Conservation (phyloP, 2,113 vertebrate genomes). For the Oreocharis arfaki region DNA sequence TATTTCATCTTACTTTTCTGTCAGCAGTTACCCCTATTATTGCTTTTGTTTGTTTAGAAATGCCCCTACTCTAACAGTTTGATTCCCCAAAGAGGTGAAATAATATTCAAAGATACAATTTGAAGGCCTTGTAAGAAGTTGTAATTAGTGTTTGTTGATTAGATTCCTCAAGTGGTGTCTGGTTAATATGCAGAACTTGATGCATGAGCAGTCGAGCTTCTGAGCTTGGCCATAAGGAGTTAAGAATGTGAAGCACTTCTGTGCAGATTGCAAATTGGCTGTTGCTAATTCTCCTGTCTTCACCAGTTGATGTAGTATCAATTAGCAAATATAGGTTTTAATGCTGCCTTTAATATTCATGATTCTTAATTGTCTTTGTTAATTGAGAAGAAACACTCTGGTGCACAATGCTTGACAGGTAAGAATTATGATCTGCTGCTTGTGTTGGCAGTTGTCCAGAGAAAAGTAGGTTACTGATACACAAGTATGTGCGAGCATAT, state of each 20-base stretch:
- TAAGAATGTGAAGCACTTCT: slow-evolving; percentile 7
- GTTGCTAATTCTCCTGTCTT: slow-evolving; percentile 39
- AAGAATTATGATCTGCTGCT: slow-evolving; percentile 59
- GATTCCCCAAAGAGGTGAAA: neutral
- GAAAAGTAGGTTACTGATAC: slow-evolving; percentile 28
- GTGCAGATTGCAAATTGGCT: slow-evolving; percentile 34
- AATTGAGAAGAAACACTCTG: slow-evolving; percentile 65
- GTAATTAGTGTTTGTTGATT: neutral
- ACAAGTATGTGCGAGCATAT: neutral
- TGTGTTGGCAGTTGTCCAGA: slow-evolving; percentile 53
- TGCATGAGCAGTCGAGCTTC: neutral
- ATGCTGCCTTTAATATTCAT: slow-evolving; percentile 68
- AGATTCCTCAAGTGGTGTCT: neutral
- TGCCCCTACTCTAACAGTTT: neutral
- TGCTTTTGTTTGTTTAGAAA: neutral
- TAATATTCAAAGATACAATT: neutral
- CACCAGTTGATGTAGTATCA: slow-evolving; percentile 45
- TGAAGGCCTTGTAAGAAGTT: neutral
- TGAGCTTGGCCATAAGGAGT: slow-evolving; percentile 19
- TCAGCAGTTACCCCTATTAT: neutral
- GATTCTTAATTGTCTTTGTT: slow-evolving; percentile 71
- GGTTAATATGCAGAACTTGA: neutral
- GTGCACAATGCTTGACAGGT: slow-evolving; percentile 51
- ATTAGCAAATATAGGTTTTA: slow-evolving; percentile 67
- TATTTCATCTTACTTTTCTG: neutral